phyloP scores from a whole-genome alignment of 2,888 invertebrate species.

The Ormyrus pomaceus region DNA sequence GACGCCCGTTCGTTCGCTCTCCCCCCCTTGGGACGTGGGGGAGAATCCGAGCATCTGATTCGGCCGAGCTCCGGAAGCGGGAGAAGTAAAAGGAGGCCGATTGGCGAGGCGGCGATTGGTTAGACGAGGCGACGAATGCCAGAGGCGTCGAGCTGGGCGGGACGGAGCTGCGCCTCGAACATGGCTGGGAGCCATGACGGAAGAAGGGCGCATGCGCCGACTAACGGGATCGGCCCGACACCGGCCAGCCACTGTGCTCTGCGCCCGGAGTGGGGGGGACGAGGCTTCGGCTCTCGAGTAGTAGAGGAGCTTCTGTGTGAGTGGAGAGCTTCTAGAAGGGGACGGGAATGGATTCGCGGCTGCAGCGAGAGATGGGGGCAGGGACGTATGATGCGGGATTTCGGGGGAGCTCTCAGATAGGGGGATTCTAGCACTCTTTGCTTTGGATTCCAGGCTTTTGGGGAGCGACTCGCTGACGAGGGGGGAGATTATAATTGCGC shows the following conservation, averaged over 20 bases:
- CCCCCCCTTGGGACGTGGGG: too few species aligned
- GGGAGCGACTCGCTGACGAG: too few species aligned
- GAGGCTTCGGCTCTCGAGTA: neutral
- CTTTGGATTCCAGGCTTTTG: neutral
- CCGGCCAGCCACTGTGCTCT: neutral
- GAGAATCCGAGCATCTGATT: too few species aligned
- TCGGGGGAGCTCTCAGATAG: neutral
- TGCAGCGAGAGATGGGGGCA: slow-evolving; percentile 30
- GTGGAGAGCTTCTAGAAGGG: slow-evolving; percentile 10
- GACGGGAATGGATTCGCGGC: slow-evolving; percentile 44
- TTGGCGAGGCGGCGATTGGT: slow-evolving; percentile 54
- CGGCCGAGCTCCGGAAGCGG: neutral
- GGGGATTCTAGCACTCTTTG: neutral
- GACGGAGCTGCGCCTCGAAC: slow-evolving; percentile 19
- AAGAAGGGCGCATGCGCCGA: slow-evolving; percentile 36
- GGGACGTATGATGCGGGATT: slow-evolving; percentile 36
- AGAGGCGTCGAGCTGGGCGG: slow-evolving; percentile 37
- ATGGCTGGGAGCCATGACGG: slow-evolving; percentile 24
- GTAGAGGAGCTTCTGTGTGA: slow-evolving; percentile 4
- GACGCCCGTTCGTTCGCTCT: neutral
- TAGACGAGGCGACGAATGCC: slow-evolving; percentile 33
- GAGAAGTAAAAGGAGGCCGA: slow-evolving; percentile 14
- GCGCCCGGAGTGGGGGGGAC: slow-evolving; percentile 15
- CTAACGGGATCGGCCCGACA: slow-evolving; percentile 47
- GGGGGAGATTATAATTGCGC: slow-evolving; percentile 6